Evolutionary conservation across 1,140 invertebrate genomes (phyloP).

Genomic region (Hermatobates lingyangjiaoensis): DNA sequence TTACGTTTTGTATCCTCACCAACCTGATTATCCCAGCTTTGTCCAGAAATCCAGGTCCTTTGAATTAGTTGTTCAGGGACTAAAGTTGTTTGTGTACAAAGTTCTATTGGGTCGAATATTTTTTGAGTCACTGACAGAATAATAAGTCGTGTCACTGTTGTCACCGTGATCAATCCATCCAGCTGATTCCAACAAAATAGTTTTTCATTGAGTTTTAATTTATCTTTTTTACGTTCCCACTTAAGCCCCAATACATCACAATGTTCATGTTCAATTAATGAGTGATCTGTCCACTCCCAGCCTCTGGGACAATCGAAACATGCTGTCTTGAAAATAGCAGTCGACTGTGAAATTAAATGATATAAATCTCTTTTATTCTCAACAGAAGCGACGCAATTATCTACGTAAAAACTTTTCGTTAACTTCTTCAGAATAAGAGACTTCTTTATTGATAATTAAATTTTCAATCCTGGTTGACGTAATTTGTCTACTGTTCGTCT

Average conservation of each 20-base stretch:
- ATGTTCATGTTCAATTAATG: not conserved
- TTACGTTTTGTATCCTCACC: not conserved
- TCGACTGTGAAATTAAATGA: slow-evolving; percentile 8
- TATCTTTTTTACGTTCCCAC: not conserved
- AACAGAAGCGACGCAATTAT: slow-evolving; percentile 10
- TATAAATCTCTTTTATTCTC: too few species aligned
- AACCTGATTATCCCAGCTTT: slow-evolving; percentile 15
- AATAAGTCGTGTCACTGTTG: slow-evolving; percentile 1
- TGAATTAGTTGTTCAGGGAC: slow-evolving; percentile 20
- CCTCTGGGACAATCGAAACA: slow-evolving; percentile 14
- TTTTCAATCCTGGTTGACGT: not conserved
- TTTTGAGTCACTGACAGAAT: not conserved
- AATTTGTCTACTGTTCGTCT: not conserved
- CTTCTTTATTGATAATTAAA: not conserved
- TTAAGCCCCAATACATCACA: slow-evolving; percentile 8
- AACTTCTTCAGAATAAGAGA: not conserved
- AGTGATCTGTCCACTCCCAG: slow-evolving; percentile 12
- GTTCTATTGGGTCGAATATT: slow-evolving; percentile 22
- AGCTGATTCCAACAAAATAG: slow-evolving; percentile 12
- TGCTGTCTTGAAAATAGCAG: slow-evolving; percentile 7
- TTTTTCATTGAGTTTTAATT: not conserved
- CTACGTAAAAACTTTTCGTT: slow-evolving; percentile 6
- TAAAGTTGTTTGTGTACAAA: slow-evolving; percentile 17
- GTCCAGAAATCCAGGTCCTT: slow-evolving; percentile 15
- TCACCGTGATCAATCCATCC: slow-evolving; percentile 17